Percentiles rank a stretch among this genome's conserved stretches.
Evolutionary conservation across 1,140 invertebrate genomes (phyloP).

Genomic region (Planococcus citri): DNA sequence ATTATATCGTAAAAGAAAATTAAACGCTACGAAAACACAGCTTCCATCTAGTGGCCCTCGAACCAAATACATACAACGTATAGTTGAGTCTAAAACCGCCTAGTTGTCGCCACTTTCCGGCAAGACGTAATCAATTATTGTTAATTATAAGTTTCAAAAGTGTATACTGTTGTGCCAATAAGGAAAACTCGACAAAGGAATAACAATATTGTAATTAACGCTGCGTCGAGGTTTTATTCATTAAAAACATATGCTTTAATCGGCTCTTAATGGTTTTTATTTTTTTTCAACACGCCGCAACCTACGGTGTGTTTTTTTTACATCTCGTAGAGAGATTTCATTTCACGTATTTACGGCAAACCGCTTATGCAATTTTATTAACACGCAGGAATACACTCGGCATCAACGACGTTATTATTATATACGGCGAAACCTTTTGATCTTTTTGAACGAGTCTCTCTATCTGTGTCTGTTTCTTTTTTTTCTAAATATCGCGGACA

Average conservation of each 20-base stretch:
- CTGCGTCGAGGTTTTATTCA: not conserved
- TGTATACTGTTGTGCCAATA: not conserved
- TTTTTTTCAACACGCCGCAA: not conserved
- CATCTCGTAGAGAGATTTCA: not conserved
- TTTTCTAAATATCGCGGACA: too few species aligned
- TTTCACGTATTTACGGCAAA: not conserved
- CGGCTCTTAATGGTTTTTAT: not conserved
- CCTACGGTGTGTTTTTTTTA: not conserved
- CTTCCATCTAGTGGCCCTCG: not conserved
- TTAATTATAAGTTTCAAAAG: not conserved
- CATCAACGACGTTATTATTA: too few species aligned
- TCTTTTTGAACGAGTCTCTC: not conserved
- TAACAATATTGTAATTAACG: not conserved
- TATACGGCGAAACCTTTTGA: too few species aligned
- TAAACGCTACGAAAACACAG: not conserved
- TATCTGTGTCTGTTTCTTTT: not conserved
- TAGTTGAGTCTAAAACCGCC: not conserved
- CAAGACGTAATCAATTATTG: not conserved
- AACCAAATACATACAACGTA: not conserved
- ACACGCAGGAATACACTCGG: not conserved
- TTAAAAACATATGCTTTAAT: not conserved
- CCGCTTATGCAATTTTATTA: not conserved
- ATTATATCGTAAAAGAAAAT: not conserved
- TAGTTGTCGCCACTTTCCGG: not conserved
- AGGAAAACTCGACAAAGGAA: slow-evolving; percentile 1